Evolutionary conservation across 2,113 vertebrate genomes (phyloP).

Genomic region (Pterocles orientalis): DNA sequence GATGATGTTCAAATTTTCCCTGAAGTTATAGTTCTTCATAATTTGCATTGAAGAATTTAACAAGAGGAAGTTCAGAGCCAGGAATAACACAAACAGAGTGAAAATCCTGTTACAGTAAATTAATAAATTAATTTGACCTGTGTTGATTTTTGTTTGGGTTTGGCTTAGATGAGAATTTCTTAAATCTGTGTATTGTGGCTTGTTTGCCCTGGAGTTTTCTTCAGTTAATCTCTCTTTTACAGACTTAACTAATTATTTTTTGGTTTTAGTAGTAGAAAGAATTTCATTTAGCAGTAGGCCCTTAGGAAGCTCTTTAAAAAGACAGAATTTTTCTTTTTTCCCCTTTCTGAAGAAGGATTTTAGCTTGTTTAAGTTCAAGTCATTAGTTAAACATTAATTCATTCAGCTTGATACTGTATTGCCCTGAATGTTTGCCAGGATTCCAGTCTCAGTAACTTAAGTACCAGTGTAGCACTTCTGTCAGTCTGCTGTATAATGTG

Average conservation of each 20-base stretch:
- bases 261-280: neutral
- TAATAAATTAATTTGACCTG: neutral
- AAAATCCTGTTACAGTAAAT: neutral
- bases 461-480: conserved; percentile 8
- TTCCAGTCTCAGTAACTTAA: conserved; percentile 41
- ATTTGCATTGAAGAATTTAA: neutral
- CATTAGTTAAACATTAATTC: conserved; percentile 68
- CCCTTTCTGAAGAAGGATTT: conserved; percentile 11
- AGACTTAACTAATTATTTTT: neutral
- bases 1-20: neutral
- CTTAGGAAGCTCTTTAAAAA: conserved; percentile 26
- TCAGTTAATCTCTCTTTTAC: conserved; percentile 4
- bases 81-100: neutral
- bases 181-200: neutral
- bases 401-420: conserved; percentile 12
- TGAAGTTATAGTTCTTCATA: neutral
- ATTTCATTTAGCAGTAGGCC: neutral
- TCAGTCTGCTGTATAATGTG: neutral
- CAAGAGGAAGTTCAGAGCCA: neutral
- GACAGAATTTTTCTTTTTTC: neutral
- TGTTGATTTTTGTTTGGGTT: neutral
- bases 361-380: conserved; percentile 33
- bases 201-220: neutral
- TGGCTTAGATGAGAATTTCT: neutral
- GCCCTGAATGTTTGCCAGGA: conserved; percentile 62